Conservation (phyloP, 2,888 invertebrate species). For the Diabrotica balteata region DNA sequence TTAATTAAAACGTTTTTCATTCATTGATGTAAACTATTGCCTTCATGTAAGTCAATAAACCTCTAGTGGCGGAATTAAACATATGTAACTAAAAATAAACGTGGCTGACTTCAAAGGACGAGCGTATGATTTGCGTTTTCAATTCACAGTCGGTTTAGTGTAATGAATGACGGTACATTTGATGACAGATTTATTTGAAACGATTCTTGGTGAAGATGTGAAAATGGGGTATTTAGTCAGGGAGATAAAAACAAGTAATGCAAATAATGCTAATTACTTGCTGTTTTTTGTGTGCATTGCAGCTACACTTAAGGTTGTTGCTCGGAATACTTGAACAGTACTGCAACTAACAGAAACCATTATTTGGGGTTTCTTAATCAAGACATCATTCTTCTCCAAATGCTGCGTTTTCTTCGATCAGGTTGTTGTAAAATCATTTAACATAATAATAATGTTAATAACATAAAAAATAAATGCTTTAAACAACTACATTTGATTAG, state of each 20-base stretch:
- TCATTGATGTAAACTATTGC: neutral
- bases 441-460: too few relatives aligned
- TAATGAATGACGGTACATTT: conserved; percentile 21
- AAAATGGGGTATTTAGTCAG: neutral
- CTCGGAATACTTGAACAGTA: too few relatives aligned
- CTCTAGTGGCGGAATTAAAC: conserved; percentile 24
- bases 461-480: too few relatives aligned
- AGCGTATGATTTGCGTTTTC: conserved; percentile 25
- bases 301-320: too few relatives aligned
- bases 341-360: too few relatives aligned
- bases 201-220: conserved; percentile 14
- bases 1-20: too few relatives aligned
- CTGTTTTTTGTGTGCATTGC: neutral
- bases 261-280: neutral
- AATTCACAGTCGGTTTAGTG: conserved; percentile 27
- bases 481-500: too few relatives aligned
- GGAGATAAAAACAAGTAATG: too few relatives aligned
- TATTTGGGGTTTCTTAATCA: too few relatives aligned
- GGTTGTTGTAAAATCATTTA: too few relatives aligned
- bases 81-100: conserved; percentile 30
- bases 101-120: conserved; percentile 25
- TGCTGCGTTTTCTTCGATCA: too few relatives aligned
- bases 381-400: too few relatives aligned
- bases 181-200: conserved; percentile 28
- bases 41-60: conserved; percentile 25